Evolutionary conservation across 2,113 vertebrate species (phyloP).

Genomic region (Gopherus flavomarginatus): DNA sequence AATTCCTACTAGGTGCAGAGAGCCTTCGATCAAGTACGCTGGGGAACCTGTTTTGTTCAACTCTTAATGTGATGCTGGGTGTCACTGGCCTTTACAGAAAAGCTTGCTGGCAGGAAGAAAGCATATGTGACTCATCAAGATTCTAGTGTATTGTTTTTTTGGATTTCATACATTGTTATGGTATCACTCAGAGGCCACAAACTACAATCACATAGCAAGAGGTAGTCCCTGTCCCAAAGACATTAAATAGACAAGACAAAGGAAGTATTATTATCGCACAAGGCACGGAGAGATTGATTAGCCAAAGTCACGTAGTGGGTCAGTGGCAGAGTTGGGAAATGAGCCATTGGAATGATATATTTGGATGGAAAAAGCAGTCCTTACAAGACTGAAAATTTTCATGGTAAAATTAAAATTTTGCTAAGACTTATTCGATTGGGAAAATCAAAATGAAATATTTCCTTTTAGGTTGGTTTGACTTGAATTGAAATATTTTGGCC

Average conservation of each 20-base stretch:
- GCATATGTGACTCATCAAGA: constrained; percentile 38
- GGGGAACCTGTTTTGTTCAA: constrained; percentile 38
- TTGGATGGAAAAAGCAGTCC: neutral
- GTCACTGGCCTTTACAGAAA: constrained; percentile 31
- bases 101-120: constrained; percentile 45
- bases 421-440: neutral
- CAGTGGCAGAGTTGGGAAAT: neutral
- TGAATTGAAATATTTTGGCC: neutral
- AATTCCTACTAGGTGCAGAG: constrained; percentile 23
- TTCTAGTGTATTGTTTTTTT: constrained; percentile 27
- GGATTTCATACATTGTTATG: neutral
- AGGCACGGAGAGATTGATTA: neutral
- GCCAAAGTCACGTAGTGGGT: neutral
- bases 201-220: neutral
- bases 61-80: constrained; percentile 46
- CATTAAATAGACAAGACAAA: neutral
- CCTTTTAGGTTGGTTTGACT: neutral
- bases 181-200: neutral
- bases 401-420: too few species aligned
- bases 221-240: neutral
- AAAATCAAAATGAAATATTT: neutral
- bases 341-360: neutral
- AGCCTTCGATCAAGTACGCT: constrained; percentile 58
- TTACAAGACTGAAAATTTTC: neutral
- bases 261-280: neutral